These are phyloP conservation scores for Drepana arcuata DNA, from an alignment of 1,140 invertebrate species.

Conservation along the genomic window DNA sequence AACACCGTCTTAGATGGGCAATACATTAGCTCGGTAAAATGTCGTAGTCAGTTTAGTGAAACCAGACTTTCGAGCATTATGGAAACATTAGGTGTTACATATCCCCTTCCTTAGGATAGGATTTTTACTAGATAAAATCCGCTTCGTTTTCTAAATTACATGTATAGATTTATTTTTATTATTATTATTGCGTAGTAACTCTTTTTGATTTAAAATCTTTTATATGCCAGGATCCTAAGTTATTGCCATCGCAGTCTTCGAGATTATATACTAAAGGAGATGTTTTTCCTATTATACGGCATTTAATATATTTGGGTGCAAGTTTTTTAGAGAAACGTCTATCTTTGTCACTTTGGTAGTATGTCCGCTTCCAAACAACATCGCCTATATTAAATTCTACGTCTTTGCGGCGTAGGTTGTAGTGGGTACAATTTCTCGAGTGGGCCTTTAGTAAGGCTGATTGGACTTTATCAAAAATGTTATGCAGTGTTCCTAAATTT, in stretches of 20 bases:
- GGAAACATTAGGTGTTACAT: too few relatives aligned
- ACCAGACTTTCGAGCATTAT: too few relatives aligned
- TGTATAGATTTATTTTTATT: too few relatives aligned
- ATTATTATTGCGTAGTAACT: too few relatives aligned
- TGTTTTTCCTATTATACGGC: slow-evolving; percentile 5
- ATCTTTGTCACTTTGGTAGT: slow-evolving; percentile 10
- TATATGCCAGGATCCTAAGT: slow-evolving; percentile 12
- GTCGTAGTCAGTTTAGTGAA: too few relatives aligned
- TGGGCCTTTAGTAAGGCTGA: slow-evolving; percentile 5
- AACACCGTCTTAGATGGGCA: too few relatives aligned
- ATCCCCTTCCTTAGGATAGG: too few relatives aligned
- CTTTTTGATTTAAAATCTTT: slow-evolving; percentile 20
- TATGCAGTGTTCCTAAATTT: slow-evolving; percentile 7
- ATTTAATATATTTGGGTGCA: slow-evolving; percentile 18
- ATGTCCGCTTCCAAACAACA: slow-evolving; percentile 14
- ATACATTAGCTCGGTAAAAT: too few relatives aligned
- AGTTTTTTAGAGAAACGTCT: slow-evolving; percentile 13
- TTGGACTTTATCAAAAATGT: slow-evolving; percentile 14
- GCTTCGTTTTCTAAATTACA: too few relatives aligned
- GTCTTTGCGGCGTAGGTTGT: slow-evolving; percentile 8
- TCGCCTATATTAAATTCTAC: slow-evolving; percentile 15
- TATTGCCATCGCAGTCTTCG: slow-evolving; percentile 6
- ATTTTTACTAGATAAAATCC: too few relatives aligned
- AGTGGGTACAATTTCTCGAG: slow-evolving; percentile 3
- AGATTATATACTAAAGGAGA: slow-evolving; percentile 9